Base-by-base conservation (phyloP, 2,797 vertebrate genomes). In the Meda fulgida region DNA sequence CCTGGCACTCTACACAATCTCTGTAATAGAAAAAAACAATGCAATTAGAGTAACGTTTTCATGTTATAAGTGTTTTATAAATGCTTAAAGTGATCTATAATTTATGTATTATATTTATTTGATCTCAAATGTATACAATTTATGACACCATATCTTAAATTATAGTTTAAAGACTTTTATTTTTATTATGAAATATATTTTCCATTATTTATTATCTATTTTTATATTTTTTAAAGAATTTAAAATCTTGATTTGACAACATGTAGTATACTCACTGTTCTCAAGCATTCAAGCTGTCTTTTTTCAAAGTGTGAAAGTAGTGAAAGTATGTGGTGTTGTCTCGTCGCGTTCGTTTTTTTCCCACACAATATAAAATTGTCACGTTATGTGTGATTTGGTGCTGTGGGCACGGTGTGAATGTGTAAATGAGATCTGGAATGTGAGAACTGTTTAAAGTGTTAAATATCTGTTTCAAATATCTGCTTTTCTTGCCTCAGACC, bases 401-500 rank as follows among this genome's bases (percentile, higher is more conserved):
- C 7, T 60, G 36, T 48, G 66, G 7, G 29, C 7, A 23, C 7
- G 53, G 13, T 79, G 51, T 63, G 18, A 63, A 71, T 36, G 36
- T 83, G 80, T 51, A 71, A 83, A 83, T 38, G 55, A 70, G 72
- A 65, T 8, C 5, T 40, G 38, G 77, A 55, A n/a, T 53, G 89
- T 43, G 40, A 40, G 40, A 66, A 71, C 48, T 73, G 55, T 46
- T 21, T 51, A 36, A 70, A 70, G 71, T 81, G 84, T 78, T 89
- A 36, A 76, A 53, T 36, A 6, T 53, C 34, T 60, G 14, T 83
- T 73, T 67, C 3, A 60, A 48, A 29, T 31, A 11, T 53, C 34
- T 60, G 14, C 65, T 91, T 53, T 94, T 58, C 93, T 67, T 84
- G 90, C 91, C 95, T 91, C 91, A 98, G 97, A 93, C 93, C 89